phyloP scores from a whole-genome alignment of 2,888 invertebrate species.

The Netelia fuscicornis region DNA sequence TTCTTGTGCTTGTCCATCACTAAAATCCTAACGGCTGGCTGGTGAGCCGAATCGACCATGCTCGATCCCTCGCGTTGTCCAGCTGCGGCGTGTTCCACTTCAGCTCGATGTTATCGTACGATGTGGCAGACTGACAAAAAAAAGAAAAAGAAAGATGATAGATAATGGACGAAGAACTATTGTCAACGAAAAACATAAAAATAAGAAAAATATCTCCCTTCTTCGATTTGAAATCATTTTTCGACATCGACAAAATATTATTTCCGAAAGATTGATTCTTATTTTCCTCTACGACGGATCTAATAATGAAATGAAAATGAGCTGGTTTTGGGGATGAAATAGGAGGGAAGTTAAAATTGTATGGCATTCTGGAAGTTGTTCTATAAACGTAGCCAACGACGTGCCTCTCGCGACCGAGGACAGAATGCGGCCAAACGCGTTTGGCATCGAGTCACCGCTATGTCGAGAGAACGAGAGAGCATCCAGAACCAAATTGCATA shows the following conservation, averaged over 20 bases:
- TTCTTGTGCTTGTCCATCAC: slow-evolving; percentile 34
- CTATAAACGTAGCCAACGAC: not conserved
- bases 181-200: not conserved
- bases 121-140: slow-evolving; percentile 10
- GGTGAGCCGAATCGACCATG: slow-evolving; percentile 50
- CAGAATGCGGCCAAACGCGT: slow-evolving; percentile 65
- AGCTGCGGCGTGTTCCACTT: slow-evolving; percentile 8
- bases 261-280: not conserved
- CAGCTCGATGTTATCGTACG: not conserved
- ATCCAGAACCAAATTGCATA: slow-evolving; percentile 61
- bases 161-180: not conserved
- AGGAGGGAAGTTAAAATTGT: not conserved
- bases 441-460: slow-evolving; percentile 57
- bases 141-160: not conserved
- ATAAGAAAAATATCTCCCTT: not conserved
- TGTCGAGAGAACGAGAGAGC: slow-evolving; percentile 10
- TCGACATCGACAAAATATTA: not conserved
- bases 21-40: slow-evolving; percentile 36
- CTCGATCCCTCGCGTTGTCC: slow-evolving; percentile 22
- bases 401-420: slow-evolving; percentile 33
- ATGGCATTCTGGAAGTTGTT: not conserved
- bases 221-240: not conserved
- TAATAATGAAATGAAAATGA: not conserved
- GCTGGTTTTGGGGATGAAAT: not conserved
- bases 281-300: not conserved